A percentile compares a stretch with the other conserved stretches of the same genome.
phyloP scores from a whole-genome alignment of 2,113 vertebrate species.

The Sylvietta virens region DNA sequence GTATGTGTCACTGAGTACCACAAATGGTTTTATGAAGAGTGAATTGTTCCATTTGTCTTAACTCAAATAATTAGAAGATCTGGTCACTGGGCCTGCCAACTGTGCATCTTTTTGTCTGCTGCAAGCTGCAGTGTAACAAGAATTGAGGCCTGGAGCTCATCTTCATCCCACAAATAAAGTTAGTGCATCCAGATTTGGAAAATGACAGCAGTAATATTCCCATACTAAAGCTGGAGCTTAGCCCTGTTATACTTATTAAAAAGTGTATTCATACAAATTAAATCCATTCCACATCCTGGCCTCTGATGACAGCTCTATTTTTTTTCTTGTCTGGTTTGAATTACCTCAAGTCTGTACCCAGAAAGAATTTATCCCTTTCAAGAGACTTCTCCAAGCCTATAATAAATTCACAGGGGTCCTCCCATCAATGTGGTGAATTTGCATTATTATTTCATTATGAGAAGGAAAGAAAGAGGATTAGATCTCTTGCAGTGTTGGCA shows the following conservation, averaged over 20 bases:
- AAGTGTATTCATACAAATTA: slow-evolving; percentile 80
- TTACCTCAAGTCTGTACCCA: slow-evolving; percentile 73
- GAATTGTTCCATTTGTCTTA: slow-evolving; percentile 40
- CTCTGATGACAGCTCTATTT: slow-evolving; percentile 75
- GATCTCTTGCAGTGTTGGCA: slow-evolving; percentile 71
- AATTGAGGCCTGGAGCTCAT: slow-evolving; percentile 45
- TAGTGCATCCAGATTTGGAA: slow-evolving; percentile 66
- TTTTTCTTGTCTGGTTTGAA: slow-evolving; percentile 74
- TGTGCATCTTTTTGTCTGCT: background rate
- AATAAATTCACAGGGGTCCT: slow-evolving; percentile 76
- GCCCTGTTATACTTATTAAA: slow-evolving; percentile 75
- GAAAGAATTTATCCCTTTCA: slow-evolving; percentile 79
- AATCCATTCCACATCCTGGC: slow-evolving; percentile 71
- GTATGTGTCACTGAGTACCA: background rate
- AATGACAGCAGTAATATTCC: slow-evolving; percentile 67
- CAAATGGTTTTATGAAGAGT: background rate
- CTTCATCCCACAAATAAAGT: slow-evolving; percentile 63
- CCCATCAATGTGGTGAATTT: slow-evolving; percentile 77
- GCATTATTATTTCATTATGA: slow-evolving; percentile 82
- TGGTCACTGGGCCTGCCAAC: background rate
- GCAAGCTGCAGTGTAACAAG: slow-evolving; percentile 4
- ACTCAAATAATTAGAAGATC: slow-evolving; percentile 35
- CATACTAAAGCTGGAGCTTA: slow-evolving; percentile 65
- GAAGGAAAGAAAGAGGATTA: slow-evolving; percentile 74
- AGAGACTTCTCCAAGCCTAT: slow-evolving; percentile 72